Percentiles rank a stretch among this genome's conserved stretches.
Conservation (phyloP, 2,113 vertebrate species). For the Macrotus californicus region DNA sequence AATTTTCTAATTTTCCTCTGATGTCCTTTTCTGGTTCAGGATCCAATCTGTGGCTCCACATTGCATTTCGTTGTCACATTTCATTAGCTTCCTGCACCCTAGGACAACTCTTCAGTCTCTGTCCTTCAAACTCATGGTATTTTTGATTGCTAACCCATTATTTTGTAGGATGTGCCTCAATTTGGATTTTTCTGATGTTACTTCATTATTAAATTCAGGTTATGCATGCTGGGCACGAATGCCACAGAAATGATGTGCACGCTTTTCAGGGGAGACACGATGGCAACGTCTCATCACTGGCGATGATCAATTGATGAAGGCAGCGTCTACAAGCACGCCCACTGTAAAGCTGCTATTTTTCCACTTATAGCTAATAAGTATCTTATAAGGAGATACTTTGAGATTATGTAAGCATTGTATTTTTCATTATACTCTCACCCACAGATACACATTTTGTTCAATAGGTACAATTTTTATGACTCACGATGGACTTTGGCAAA, state of each 20-base stretch:
- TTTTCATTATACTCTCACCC: neutral
- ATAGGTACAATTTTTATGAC: neutral
- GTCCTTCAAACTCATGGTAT: neutral
- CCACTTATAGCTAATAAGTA: neutral
- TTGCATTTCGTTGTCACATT: neutral
- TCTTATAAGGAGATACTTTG: neutral
- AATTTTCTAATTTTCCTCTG: neutral
- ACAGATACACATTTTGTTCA: neutral
- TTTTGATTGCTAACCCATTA: neutral
- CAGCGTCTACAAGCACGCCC: neutral
- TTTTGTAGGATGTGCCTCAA: neutral
- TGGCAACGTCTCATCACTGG: neutral
- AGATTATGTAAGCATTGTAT: neutral
- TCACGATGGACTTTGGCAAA: neutral
- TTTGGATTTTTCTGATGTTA: neutral
- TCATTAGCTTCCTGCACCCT: neutral
- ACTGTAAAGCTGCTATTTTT: neutral
- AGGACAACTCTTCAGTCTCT: neutral
- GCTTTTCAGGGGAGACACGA: neutral
- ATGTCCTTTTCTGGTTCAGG: neutral
- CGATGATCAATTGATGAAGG: neutral
- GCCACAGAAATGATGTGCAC: neutral
- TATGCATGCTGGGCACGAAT: neutral
- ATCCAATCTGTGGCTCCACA: neutral
- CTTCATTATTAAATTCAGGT: neutral